Percentiles rank a stretch among this genome's conserved stretches.
Evolutionary conservation across 1,140 invertebrate genomes (phyloP).

Genomic region (Zaprionus taronus): DNA sequence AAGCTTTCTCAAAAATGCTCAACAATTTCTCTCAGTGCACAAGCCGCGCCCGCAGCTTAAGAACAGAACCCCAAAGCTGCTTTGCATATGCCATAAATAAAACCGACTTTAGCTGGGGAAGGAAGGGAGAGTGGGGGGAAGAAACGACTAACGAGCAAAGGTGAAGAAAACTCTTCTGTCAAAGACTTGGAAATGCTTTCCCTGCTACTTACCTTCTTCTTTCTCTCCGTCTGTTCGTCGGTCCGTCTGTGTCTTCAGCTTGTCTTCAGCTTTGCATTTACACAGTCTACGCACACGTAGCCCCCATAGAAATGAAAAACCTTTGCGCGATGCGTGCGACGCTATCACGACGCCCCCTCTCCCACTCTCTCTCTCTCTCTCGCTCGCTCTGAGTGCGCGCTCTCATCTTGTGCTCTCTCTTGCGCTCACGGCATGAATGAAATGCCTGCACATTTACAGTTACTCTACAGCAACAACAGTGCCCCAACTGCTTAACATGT

Average conservation of each 20-base stretch:
- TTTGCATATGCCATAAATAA: conserved; percentile 71
- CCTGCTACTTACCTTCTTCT: conserved; percentile 31
- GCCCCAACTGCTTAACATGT: conserved; percentile 67
- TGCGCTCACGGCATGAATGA: conserved; percentile 65
- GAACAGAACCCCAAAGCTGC: conserved; percentile 53
- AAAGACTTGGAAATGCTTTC: conserved; percentile 67
- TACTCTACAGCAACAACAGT: conserved; percentile 58
- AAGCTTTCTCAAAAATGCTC: too few species aligned
- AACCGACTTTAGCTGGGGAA: background rate
- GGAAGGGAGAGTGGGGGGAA: background rate
- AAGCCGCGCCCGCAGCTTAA: conserved; percentile 47
- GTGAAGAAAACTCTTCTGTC: conserved; percentile 14
- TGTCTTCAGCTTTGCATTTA: conserved; percentile 22
- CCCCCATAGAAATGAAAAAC: conserved; percentile 35
- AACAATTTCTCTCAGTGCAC: conserved; percentile 27
- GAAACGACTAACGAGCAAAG: conserved; percentile 9
- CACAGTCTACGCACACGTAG: conserved; percentile 62
- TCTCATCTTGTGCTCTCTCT: conserved; percentile 9
- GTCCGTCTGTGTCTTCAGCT: background rate
- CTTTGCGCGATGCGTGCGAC: conserved; percentile 69
- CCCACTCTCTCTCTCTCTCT: conserved; percentile 6
- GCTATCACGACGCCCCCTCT: conserved; percentile 36
- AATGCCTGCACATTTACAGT: conserved; percentile 82
- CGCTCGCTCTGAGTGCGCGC: conserved; percentile 9
- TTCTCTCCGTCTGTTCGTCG: conserved; percentile 5